Evolutionary conservation across 2,113 vertebrate genomes (phyloP).

Genomic region (Odontesthes bonariensis): DNA sequence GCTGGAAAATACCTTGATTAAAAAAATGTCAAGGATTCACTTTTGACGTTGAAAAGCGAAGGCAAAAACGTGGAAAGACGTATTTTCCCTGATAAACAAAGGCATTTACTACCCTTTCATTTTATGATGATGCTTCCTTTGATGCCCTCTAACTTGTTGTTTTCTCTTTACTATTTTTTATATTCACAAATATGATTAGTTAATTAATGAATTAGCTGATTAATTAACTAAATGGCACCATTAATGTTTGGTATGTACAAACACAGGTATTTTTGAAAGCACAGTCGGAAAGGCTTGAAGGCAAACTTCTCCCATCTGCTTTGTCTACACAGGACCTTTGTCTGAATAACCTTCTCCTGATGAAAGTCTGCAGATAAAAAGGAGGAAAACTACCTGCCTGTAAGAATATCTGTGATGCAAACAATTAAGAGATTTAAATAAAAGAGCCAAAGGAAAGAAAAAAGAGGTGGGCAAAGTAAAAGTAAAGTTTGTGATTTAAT

Average conservation of each 20-base stretch:
- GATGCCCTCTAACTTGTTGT: too few relatives aligned
- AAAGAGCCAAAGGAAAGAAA: neutral
- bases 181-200: neutral
- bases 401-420: neutral
- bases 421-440: conserved; percentile 6
- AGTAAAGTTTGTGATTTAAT: conserved; percentile 17
- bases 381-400: neutral
- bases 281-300: neutral
- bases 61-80: too few relatives aligned
- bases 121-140: too few relatives aligned
- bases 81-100: too few relatives aligned
- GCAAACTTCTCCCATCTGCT: too few relatives aligned
- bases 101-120: too few relatives aligned
- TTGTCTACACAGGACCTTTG: neutral
- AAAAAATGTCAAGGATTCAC: too few relatives aligned
- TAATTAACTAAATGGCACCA: too few relatives aligned
- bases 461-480: neutral
- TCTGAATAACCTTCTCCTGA: neutral
- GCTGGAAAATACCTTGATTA: too few relatives aligned
- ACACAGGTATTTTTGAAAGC: neutral
- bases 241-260: neutral
- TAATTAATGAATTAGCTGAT: too few relatives aligned
- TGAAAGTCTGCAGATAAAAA: neutral
- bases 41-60: too few relatives aligned
- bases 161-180: neutral